Conservation (phyloP, 2,888 invertebrate species). For the Conomelus anceps region DNA sequence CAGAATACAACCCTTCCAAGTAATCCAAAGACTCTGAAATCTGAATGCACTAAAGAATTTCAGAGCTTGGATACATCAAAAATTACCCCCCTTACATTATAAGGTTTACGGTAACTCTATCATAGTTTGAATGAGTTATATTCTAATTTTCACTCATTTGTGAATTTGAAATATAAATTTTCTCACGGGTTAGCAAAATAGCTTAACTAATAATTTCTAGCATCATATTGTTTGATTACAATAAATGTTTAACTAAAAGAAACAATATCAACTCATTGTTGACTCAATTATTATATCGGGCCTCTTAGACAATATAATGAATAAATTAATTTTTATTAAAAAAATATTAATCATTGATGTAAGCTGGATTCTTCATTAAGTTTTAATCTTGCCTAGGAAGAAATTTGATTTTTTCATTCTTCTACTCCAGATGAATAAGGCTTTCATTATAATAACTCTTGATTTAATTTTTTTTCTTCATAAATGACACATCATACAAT, state of each 20-base stretch:
- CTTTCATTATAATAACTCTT: too few species aligned
- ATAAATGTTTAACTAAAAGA: not conserved
- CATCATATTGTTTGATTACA: not conserved
- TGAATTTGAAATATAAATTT: not conserved
- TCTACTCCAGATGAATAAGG: too few species aligned
- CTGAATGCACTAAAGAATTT: constrained; percentile 26
- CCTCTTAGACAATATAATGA: too few species aligned
- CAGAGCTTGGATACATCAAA: constrained; percentile 16
- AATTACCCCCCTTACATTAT: constrained; percentile 11
- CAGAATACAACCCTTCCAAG: constrained; percentile 6
- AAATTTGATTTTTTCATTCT: too few species aligned
- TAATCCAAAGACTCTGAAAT: constrained; percentile 11
- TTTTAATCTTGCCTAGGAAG: too few species aligned
- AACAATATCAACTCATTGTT: not conserved
- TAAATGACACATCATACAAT: too few species aligned
- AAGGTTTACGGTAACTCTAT: constrained; percentile 26
- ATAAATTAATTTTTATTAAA: too few species aligned
- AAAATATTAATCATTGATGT: too few species aligned
- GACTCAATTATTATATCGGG: not conserved
- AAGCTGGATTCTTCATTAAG: too few species aligned
- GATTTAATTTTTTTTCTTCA: too few species aligned
- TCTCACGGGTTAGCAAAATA: not conserved
- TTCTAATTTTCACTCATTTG: not conserved
- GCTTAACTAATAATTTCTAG: not conserved
- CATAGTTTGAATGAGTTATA: constrained; percentile 18